phyloP scores from a whole-genome alignment of 2,888 invertebrate genomes.

The Eucera pruinosa region DNA sequence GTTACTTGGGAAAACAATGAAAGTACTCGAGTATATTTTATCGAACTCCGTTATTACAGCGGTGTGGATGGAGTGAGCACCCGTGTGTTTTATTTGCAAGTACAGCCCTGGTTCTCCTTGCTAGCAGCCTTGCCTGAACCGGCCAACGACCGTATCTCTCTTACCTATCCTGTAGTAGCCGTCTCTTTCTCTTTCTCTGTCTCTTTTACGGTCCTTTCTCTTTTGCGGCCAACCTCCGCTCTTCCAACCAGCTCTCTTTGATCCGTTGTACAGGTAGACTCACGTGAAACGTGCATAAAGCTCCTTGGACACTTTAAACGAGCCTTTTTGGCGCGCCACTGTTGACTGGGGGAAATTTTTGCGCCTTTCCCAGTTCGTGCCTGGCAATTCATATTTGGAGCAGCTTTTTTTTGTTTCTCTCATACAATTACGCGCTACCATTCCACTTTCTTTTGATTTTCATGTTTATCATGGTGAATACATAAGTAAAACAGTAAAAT shows the following conservation, averaged over 20 bases:
- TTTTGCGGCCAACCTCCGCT: slow-evolving; percentile 67
- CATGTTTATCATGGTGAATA: no score
- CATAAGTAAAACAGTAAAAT: no score
- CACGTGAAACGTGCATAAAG: slow-evolving; percentile 62
- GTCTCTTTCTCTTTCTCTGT: slow-evolving; percentile 31
- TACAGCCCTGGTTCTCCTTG: slow-evolving; percentile 77
- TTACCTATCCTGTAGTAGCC: slow-evolving; percentile 61
- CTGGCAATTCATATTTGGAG: background rate
- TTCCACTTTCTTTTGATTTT: background rate
- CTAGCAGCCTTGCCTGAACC: slow-evolving; percentile 77
- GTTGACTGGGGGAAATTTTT: slow-evolving; percentile 37
- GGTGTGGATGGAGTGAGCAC: slow-evolving; percentile 60
- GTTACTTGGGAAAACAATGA: slow-evolving; percentile 40
- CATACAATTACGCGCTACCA: slow-evolving; percentile 10
- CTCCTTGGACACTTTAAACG: slow-evolving; percentile 57
- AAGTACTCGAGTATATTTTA: slow-evolving; percentile 47
- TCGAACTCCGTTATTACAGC: slow-evolving; percentile 66
- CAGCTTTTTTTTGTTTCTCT: background rate
- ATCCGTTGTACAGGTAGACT: slow-evolving; percentile 63
- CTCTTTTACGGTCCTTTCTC: slow-evolving; percentile 69
- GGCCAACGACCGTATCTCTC: slow-evolving; percentile 76
- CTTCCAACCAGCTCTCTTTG: slow-evolving; percentile 63
- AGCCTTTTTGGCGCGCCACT: slow-evolving; percentile 41
- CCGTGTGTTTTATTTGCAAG: slow-evolving; percentile 67
- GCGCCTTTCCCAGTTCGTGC: background rate